A percentile compares a stretch with the other conserved stretches of the same genome.
Conservation (phyloP, 2,113 vertebrate species). For the Anas platyrhynchos region DNA sequence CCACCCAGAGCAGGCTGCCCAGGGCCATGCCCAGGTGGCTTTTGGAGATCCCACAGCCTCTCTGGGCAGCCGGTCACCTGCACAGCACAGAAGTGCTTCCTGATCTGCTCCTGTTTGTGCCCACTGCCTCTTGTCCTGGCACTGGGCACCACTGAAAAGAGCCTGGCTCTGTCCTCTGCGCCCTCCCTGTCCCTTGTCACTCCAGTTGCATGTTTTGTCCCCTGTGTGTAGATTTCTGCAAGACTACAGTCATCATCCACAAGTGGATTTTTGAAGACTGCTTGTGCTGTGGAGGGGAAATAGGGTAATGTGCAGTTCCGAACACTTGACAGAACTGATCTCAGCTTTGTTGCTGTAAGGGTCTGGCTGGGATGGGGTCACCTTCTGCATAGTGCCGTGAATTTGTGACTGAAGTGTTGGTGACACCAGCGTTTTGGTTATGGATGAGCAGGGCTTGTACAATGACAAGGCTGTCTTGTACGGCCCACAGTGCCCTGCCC, state of each 20-base stretch:
- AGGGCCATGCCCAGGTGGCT: not conserved
- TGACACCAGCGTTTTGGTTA: not conserved
- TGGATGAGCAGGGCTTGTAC: not conserved
- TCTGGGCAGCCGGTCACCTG: not conserved
- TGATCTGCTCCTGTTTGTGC: not conserved
- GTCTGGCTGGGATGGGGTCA: not conserved
- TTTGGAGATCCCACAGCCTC: not conserved
- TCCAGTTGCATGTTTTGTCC: not conserved
- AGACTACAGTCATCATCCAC: too few species aligned
- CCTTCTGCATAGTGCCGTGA: not conserved
- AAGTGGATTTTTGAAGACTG: not conserved
- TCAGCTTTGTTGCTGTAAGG: not conserved
- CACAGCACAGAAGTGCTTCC: not conserved
- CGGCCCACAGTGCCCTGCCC: not conserved
- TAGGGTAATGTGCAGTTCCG: not conserved
- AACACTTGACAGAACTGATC: not conserved
- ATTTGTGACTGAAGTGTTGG: not conserved
- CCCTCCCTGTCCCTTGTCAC: not conserved
- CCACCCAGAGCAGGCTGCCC: not conserved
- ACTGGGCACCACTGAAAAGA: not conserved
- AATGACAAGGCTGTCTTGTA: not conserved
- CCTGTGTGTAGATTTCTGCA: not conserved
- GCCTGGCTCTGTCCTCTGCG: not conserved
- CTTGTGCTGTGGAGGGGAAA: not conserved
- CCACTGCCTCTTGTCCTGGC: not conserved